Conservation (phyloP, 2,888 invertebrate genomes). For the Cantharis lateralis region DNA sequence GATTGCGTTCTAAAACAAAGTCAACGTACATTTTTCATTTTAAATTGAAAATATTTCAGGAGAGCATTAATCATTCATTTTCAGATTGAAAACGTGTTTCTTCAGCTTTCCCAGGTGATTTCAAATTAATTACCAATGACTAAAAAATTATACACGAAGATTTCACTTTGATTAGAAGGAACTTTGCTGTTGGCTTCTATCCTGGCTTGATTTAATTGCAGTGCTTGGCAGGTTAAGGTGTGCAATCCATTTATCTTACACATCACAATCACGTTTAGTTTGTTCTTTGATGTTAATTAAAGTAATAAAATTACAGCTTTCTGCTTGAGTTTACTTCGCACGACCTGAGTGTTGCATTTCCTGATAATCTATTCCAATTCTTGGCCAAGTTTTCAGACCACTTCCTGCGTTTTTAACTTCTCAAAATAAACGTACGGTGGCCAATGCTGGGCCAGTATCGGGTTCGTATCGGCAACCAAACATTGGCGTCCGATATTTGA, state of each 20-base stretch:
- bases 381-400: too few species aligned
- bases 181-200: background rate
- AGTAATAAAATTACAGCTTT: background rate
- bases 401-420: too few species aligned
- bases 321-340: background rate
- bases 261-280: background rate
- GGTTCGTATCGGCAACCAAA: too few species aligned
- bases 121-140: background rate
- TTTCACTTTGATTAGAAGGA: background rate
- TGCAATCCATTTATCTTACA: background rate
- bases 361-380: background rate
- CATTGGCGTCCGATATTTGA: too few species aligned
- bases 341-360: background rate
- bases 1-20: background rate
- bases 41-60: background rate
- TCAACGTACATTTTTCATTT: background rate
- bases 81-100: background rate
- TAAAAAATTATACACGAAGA: background rate
- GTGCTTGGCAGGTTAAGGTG: background rate
- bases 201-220: background rate
- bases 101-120: background rate
- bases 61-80: background rate
- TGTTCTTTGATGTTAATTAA: background rate
- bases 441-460: too few species aligned
- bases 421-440: too few species aligned